A percentile compares a stretch with the other conserved stretches of the same genome.
phyloP scores from a whole-genome alignment of 1,140 invertebrate genomes.

The Hylyphantes graminicola region DNA sequence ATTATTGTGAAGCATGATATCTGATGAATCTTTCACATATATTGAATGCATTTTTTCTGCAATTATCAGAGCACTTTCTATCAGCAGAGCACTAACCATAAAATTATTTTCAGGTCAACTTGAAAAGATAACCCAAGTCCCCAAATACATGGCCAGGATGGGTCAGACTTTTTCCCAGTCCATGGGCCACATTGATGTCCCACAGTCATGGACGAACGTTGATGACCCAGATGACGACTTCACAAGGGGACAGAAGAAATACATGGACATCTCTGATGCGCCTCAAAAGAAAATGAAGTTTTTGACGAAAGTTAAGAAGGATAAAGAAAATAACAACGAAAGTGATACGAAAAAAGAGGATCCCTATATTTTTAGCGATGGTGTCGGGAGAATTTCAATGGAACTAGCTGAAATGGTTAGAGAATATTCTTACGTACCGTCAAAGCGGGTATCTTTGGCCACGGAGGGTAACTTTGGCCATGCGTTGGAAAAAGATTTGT shows the following conservation, averaged over 20 bases:
- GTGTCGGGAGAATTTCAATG: slow-evolving; percentile 63
- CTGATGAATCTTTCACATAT: too few species aligned
- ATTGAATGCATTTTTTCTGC: too few species aligned
- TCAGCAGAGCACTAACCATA: too few species aligned
- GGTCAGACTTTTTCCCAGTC: slow-evolving; percentile 73
- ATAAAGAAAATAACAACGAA: slow-evolving; percentile 21
- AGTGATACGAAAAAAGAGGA: slow-evolving; percentile 45
- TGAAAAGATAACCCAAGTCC: slow-evolving; percentile 61
- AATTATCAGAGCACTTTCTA: too few species aligned
- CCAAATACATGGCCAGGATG: slow-evolving; percentile 66
- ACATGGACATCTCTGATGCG: too few species aligned
- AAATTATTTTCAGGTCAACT: not conserved
- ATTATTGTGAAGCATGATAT: too few species aligned
- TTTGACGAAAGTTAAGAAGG: not conserved
- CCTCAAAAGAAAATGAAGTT: not conserved
- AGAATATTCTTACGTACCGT: too few species aligned
- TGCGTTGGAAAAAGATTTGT: too few species aligned
- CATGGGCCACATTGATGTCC: slow-evolving; percentile 77
- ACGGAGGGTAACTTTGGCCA: too few species aligned
- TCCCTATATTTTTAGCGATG: slow-evolving; percentile 64
- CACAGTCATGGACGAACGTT: slow-evolving; percentile 73
- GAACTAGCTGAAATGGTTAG: slow-evolving; percentile 62
- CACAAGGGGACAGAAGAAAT: not conserved
- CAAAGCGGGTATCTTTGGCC: too few species aligned
- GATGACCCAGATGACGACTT: slow-evolving; percentile 40